phyloP scores from a whole-genome alignment of 2,797 vertebrate species.

The Rhinoraja longicauda region DNA sequence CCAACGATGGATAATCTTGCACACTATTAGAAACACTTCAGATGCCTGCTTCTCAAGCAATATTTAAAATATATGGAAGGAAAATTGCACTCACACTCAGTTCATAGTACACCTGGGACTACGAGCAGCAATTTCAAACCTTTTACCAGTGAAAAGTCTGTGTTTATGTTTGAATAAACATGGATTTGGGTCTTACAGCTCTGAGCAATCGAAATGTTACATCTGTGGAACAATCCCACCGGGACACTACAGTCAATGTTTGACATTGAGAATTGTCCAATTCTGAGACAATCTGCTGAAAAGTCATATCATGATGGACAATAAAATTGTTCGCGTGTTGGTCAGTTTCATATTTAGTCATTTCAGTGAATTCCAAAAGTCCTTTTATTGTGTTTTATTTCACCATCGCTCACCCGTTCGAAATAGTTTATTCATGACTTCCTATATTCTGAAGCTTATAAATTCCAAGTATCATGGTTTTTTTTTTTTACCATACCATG shows the following conservation, averaged over 20 bases:
- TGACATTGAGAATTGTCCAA: neutral
- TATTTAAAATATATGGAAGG: neutral
- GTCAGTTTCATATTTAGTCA: neutral
- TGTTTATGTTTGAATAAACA: constrained; percentile 12
- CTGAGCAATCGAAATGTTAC: neutral
- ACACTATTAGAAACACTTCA: neutral
- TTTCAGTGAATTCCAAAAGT: neutral
- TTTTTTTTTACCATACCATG: neutral
- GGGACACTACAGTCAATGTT: neutral
- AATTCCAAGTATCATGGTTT: neutral
- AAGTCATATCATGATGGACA: neutral
- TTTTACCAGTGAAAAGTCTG: neutral
- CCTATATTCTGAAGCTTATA: neutral
- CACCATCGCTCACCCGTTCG: neutral
- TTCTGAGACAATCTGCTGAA: neutral
- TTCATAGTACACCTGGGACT: constrained; percentile 10
- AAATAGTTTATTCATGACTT: neutral
- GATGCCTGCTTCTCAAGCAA: constrained; percentile 9
- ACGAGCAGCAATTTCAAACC: constrained; percentile 14
- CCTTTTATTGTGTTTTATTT: neutral
- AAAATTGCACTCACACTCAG: neutral
- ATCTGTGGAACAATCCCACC: constrained; percentile 20
- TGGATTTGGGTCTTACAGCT: neutral
- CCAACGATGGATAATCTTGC: neutral
- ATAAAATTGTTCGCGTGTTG: neutral